A percentile compares a stretch with the other conserved stretches of the same genome.
These are phyloP conservation scores for Ophioderma brevispina DNA, from an alignment of 35 echinoderm and acorn worm genomes.

Conservation along the genomic window DNA sequence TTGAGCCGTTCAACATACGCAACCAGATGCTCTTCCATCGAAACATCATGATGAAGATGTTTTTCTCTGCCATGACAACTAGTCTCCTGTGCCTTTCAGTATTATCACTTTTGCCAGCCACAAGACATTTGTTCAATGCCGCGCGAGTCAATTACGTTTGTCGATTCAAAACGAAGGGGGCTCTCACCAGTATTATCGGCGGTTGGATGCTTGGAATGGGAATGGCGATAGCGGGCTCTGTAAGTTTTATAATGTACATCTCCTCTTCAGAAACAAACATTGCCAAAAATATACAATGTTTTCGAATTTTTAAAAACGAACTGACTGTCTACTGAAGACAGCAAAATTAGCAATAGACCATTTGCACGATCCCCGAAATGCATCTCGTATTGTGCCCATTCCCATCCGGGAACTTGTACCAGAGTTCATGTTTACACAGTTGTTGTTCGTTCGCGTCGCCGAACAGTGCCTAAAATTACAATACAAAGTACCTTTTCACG, in stretches of 20 bases:
- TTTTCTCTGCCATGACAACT: conserved; percentile 64
- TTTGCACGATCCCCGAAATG: too few relatives aligned
- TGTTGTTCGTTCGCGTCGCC: too few relatives aligned
- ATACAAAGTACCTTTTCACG: too few relatives aligned
- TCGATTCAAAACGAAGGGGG: conserved; percentile 58
- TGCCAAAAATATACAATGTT: too few relatives aligned
- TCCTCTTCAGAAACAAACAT: too few relatives aligned
- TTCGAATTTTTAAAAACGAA: too few relatives aligned
- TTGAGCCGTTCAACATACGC: conserved; percentile 80
- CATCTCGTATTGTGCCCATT: too few relatives aligned
- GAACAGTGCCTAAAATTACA: too few relatives aligned
- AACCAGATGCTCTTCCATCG: conserved; percentile 88
- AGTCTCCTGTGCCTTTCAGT: conserved; percentile 70
- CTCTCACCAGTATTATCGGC: conserved; percentile 46
- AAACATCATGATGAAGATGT: conserved; percentile 93
- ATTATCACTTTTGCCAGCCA: conserved; percentile 75
- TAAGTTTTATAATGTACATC: conserved; percentile 40
- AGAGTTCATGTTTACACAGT: too few relatives aligned
- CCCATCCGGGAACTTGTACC: too few relatives aligned
- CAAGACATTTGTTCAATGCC: conserved; percentile 37
- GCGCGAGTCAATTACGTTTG: conserved; percentile 55
- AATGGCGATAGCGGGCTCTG: conserved; percentile 88
- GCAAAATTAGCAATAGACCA: too few relatives aligned
- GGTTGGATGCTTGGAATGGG: conserved; percentile 84
- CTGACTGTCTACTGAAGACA: too few relatives aligned